A percentile compares a stretch with the other conserved stretches of the same genome.
Conservation (phyloP, 1,140 invertebrate species). For the Bombus pyrosoma region DNA sequence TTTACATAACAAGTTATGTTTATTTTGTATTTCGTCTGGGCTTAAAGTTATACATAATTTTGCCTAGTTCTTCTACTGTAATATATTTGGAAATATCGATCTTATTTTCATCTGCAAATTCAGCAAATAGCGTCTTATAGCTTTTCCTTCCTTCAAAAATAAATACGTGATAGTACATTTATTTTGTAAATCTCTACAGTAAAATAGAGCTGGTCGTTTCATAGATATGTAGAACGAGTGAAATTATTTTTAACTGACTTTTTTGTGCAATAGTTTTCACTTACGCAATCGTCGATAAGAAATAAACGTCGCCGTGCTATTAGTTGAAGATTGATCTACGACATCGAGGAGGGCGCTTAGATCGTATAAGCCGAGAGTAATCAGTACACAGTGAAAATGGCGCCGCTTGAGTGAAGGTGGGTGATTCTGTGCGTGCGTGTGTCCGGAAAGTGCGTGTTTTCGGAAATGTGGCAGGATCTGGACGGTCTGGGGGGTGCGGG, state of each 20-base stretch:
- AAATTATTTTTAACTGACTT: not conserved
- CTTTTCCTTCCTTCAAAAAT: not conserved
- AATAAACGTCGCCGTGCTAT: not conserved
- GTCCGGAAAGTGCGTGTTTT: conserved; percentile 68
- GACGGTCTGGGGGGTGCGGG: conserved; percentile 74
- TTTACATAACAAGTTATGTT: too few species aligned
- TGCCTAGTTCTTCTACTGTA: not conserved
- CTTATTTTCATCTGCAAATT: not conserved
- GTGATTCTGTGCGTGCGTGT: conserved; percentile 70
- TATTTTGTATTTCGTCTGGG: not conserved
- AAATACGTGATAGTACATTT: not conserved
- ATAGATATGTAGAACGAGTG: not conserved
- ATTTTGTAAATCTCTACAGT: not conserved
- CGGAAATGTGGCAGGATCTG: conserved; percentile 80
- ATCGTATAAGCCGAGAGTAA: not conserved
- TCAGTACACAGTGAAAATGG: conserved; percentile 75
- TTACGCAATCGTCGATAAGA: not conserved
- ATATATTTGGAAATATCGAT: not conserved
- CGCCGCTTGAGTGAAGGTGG: conserved; percentile 77
- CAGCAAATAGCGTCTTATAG: not conserved
- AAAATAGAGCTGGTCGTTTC: not conserved
- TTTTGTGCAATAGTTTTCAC: not conserved
- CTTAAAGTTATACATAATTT: not conserved
- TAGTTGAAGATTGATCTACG: not conserved
- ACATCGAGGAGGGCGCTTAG: conserved; percentile 2